Evolutionary conservation across 1,140 invertebrate species (phyloP).

Genomic region (Cyphomyrmex costatus): DNA sequence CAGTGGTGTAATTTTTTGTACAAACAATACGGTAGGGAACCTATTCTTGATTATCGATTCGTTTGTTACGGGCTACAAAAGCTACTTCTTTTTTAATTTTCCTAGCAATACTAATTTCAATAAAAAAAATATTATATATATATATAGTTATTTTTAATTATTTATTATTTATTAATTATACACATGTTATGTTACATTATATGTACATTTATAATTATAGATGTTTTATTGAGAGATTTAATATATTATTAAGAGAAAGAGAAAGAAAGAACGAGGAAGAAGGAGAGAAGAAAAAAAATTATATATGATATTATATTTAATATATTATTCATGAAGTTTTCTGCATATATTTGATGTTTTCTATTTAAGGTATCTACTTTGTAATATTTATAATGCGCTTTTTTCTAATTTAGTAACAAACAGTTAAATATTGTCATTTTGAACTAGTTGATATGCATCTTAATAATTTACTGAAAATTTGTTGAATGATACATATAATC

Average conservation of each 20-base stretch:
- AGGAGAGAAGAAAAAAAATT: background rate
- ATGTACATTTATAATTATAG: background rate
- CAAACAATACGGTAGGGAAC: background rate
- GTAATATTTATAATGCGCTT: background rate
- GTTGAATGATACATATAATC: background rate
- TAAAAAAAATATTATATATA: background rate
- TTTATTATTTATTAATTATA: background rate
- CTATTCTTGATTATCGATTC: slow-evolving; percentile 8
- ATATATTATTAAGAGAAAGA: background rate
- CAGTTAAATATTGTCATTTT: background rate
- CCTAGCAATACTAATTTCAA: background rate
- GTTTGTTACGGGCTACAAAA: background rate
- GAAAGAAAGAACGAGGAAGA: background rate
- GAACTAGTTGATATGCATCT: background rate
- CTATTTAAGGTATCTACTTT: background rate
- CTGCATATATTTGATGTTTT: background rate
- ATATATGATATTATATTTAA: background rate
- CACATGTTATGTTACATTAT: background rate
- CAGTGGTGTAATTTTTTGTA: slow-evolving; percentile 6
- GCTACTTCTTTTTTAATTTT: background rate
- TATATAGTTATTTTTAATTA: background rate
- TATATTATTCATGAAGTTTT: slow-evolving; percentile 1
- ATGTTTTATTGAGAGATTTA: background rate
- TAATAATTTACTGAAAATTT: background rate
- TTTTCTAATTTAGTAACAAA: background rate